phyloP scores from a whole-genome alignment of 2,888 invertebrate genomes.

The Aleiodes leptofemur region DNA sequence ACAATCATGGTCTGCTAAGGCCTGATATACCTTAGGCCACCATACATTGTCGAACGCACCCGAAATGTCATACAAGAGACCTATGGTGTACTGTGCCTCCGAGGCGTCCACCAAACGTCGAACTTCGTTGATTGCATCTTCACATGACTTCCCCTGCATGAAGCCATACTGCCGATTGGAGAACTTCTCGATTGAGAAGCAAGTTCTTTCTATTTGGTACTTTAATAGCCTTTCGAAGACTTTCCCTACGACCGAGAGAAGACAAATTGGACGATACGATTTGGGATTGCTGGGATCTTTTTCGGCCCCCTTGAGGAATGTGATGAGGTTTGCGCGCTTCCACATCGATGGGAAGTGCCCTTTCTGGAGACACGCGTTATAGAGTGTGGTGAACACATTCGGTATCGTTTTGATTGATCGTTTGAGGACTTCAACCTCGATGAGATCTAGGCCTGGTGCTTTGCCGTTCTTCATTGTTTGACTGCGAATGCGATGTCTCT shows the following conservation, averaged over 20 bases:
- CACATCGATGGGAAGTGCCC: neutral
- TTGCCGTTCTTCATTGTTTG: too few relatives aligned
- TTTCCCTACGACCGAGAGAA: constrained; percentile 17
- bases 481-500: too few relatives aligned
- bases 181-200: neutral
- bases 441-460: too few relatives aligned
- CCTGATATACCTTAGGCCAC: too few relatives aligned
- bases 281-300: constrained; percentile 24
- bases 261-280: constrained; percentile 31
- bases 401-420: too few relatives aligned
- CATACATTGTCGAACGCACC: constrained; percentile 45
- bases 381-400: too few relatives aligned
- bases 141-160: neutral
- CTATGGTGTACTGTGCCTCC: constrained; percentile 33
- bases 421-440: too few relatives aligned
- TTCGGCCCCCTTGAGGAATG: constrained; percentile 12
- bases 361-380: neutral
- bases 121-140: too few relatives aligned
- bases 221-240: constrained; percentile 19
- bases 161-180: constrained; percentile 36
- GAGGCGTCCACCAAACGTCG: too few relatives aligned
- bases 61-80: constrained; percentile 36
- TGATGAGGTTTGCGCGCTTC: constrained; percentile 2
- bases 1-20: too few relatives aligned
- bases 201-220: neutral